Evolutionary conservation across 2,888 invertebrate species (phyloP), one percentile per base, ranked within the genome.

Genomic region (Agrenia bidenticulata): DNA sequence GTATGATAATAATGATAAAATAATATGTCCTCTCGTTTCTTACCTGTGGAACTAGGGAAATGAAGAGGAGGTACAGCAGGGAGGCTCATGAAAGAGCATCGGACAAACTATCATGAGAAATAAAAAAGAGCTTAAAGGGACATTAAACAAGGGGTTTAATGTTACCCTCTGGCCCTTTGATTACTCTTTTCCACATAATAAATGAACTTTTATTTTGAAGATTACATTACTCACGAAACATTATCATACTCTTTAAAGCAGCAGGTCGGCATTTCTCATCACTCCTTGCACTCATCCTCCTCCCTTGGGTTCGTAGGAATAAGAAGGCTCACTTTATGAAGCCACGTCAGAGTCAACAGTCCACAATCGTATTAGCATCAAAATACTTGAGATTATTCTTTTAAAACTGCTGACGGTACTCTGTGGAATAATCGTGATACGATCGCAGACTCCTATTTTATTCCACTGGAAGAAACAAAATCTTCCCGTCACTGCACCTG

Each of bases 161-260:
- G 41, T 23, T 19, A 41, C 26, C 57, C 42, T 45, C 58, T 45
- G 37, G 27, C 45, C 58, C 58, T 58, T 58, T 58, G 58, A 58
- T 58, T 58, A 45, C 49, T 45, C 37, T 39, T 58, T 58, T 58
- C 49, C 58, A 58, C 58, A 41, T 58, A 45, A 58, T 58, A 58
- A 57, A 58, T 58, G n/a, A 49, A 55, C 55, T 17, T 55, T 55
- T n/a, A 55, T 55, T 27, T 13, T 2, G 5, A 55, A 27, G 17
- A 57, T 57, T 57, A 39, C 57, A 41, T 57, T 27, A 54, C 23
- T 13, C 54, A 54, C 54, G 54, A 27, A 54, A 32, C 54, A 51
- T 51, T 51, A 51, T 51, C 51, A 51, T 51, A 23, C 51, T 24
- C 4, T 9, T 51, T 21, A 51, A 23, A 51, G 15, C 45, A 45